Evolutionary conservation across 2,113 vertebrate species (phyloP).

Genomic region (Malurus elegans): DNA sequence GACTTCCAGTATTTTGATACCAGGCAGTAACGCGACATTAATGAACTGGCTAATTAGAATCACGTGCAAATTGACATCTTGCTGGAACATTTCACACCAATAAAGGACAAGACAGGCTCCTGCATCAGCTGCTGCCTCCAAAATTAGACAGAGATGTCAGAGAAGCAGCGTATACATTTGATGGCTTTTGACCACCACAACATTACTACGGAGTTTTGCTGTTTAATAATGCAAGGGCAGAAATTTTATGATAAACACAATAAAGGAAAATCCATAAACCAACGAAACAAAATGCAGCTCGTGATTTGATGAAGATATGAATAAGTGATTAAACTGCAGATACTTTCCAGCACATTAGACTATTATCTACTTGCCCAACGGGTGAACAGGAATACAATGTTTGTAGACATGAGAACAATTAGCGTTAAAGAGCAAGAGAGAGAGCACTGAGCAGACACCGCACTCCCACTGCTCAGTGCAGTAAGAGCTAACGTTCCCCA

Average conservation of each 20-base stretch:
- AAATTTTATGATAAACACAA: not conserved
- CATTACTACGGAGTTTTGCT: not conserved
- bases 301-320: not conserved
- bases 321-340: not conserved
- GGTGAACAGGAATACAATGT: not conserved
- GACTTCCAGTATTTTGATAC: not conserved
- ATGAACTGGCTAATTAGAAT: not conserved
- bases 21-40: not conserved
- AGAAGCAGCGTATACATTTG: fast-evolving
- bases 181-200: not conserved
- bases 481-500: not conserved
- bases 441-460: not conserved
- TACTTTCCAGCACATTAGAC: not conserved
- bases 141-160: not conserved
- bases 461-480: not conserved
- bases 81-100: not conserved
- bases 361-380: not conserved
- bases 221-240: not conserved
- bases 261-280: not conserved
- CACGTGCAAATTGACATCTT: not conserved
- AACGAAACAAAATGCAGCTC: not conserved
- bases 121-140: not conserved
- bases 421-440: not conserved
- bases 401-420: not conserved
- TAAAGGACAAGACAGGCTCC: not conserved